Base-by-base conservation (phyloP, 1,140 invertebrate species). In the Nasonia giraulti region DNA sequence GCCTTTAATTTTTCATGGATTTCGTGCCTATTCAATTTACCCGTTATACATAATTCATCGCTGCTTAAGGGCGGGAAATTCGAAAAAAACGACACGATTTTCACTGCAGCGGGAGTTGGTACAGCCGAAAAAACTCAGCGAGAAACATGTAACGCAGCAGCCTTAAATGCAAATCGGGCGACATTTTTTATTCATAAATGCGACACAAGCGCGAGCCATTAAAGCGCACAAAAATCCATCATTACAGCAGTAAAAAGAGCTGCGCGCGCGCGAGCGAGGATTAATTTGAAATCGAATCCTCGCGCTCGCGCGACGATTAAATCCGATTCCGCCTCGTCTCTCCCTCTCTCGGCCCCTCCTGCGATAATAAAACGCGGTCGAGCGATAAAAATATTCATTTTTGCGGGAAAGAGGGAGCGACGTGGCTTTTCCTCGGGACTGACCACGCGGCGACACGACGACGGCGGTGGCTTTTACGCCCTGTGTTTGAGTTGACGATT, bases 341-440 rank as follows among this genome's bases (percentile, higher is more conserved):
- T 55, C 50, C 40, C 6, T 62, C 55, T n/a, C 17, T 55, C 50
- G 4, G 5, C 55, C 5, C 40, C 40, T 44, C 10, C 55, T 62
- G 55, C 5, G 55, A 62, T 20, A 62, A 62, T 62, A 62, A 62
- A 62, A 62, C 55, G 55, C 55, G 55, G 17, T 62, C 55, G 55
- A n/a, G 55, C 55, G 55, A 62, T 62, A 62, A 62, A 62, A 62
- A 62, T 62, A 62, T 62, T 62, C 55, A 62, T 62, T 62, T 62
- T 62, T 62, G 55, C 17, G 55, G 20, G 55, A 7, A 20, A 20
- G 55, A 62, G 55, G 7, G 55, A 62, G 20, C 20, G 55, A 20
- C 6, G 20, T 62, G 55, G 55, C 55, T 20, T 62, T 62, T n/a
- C 40, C 40, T 62, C 6, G 55, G 14, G 55, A 62, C 55, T 55